These are phyloP conservation scores for Sus cebifrons DNA, from an alignment of 2,797 vertebrate species.

Conservation along the genomic window DNA sequence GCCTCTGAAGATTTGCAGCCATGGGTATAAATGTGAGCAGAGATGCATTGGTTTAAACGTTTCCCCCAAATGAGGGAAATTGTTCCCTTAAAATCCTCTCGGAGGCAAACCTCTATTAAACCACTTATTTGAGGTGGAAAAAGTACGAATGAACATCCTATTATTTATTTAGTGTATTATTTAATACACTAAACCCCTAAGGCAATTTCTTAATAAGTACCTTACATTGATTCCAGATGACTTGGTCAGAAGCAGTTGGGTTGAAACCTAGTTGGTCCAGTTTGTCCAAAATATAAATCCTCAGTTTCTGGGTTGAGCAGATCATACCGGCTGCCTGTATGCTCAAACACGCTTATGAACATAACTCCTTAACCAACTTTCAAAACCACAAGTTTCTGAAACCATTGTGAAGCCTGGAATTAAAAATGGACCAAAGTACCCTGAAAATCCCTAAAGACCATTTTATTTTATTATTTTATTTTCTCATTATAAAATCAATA, in stretches of 20 bases:
- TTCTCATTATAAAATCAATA: neutral
- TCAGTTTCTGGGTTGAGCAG: too few relatives aligned
- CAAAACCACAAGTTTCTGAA: neutral
- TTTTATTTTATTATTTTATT: neutral
- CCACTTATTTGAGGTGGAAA: neutral
- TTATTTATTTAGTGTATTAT: neutral
- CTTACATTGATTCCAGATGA: neutral
- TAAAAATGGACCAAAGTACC: neutral
- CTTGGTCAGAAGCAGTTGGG: neutral
- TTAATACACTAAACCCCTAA: neutral
- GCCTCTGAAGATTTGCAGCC: neutral
- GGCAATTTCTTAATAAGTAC: neutral
- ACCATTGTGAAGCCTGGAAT: neutral
- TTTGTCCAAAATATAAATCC: neutral
- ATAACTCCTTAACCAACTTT: neutral
- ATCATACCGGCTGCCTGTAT: rapidly evolving
- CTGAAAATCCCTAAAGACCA: neutral
- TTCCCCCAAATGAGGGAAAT: neutral
- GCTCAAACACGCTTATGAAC: rapidly evolving
- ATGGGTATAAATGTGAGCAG: neutral
- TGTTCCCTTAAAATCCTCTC: neutral
- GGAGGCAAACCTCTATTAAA: neutral
- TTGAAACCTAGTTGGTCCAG: neutral
- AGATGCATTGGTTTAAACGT: neutral
- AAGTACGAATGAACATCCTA: neutral